Evolutionary conservation across 2,888 invertebrate species (phyloP).

Genomic region (Ophion ellenae): DNA sequence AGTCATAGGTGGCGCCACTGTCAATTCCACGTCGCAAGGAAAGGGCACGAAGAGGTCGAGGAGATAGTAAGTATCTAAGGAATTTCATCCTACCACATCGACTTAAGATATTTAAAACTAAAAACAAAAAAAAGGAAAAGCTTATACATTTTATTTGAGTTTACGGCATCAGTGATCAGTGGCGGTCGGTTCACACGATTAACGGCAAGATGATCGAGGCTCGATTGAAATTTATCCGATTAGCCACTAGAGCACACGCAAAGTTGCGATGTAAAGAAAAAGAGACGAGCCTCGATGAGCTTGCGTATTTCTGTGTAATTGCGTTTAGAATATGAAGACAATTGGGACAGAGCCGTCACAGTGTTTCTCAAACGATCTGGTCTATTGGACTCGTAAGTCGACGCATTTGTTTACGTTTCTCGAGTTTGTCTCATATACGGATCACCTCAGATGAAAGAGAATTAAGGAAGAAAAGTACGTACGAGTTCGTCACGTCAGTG

Average conservation of each 20-base stretch:
- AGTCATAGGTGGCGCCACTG: slow-evolving; percentile 85
- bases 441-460: background rate
- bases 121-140: background rate
- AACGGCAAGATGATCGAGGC: slow-evolving; percentile 35
- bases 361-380: slow-evolving; percentile 24
- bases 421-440: background rate
- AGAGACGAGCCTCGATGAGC: slow-evolving; percentile 26
- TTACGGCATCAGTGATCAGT: slow-evolving; percentile 52
- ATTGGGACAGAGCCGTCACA: slow-evolving; percentile 44
- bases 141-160: slow-evolving; percentile 3
- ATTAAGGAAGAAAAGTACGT: too few species aligned
- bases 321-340: slow-evolving; percentile 62
- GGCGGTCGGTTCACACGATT: slow-evolving; percentile 63
- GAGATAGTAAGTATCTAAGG: slow-evolving; percentile 89
- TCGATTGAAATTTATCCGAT: background rate
- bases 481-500: background rate
- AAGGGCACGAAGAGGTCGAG: slow-evolving; percentile 89
- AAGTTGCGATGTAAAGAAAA: background rate
- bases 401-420: background rate
- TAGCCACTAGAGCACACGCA: background rate
- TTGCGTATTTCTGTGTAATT: slow-evolving; percentile 59
- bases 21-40: slow-evolving; percentile 85
- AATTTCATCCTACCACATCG: slow-evolving; percentile 47
- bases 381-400: background rate
- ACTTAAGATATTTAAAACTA: background rate